Conservation (phyloP, 2,888 invertebrate genomes). For the Shargacucullia verbasci region DNA sequence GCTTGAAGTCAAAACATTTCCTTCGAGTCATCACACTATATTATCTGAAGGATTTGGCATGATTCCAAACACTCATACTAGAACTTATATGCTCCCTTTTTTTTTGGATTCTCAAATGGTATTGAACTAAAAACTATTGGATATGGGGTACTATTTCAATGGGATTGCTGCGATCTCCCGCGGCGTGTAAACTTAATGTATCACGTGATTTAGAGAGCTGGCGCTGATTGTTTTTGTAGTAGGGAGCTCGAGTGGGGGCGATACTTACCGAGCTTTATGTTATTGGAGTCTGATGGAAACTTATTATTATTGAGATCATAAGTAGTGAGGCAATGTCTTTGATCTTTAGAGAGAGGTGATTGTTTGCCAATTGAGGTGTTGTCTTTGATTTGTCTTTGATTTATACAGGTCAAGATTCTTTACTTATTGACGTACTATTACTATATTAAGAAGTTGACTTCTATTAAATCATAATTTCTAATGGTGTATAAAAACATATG, state of each 20-base stretch:
- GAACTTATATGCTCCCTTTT: constrained; percentile 22
- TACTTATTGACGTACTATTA: too few relatives aligned
- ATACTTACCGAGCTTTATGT: constrained; percentile 35
- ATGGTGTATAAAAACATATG: too few relatives aligned
- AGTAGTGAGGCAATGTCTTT: constrained; percentile 10
- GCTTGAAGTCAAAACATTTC: constrained; percentile 29
- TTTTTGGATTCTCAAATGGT: constrained; percentile 33
- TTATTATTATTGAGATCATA: constrained; percentile 28
- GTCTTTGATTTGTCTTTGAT: background rate
- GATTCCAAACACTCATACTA: constrained; percentile 35
- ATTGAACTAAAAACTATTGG: constrained; percentile 48
- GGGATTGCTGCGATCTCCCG: constrained; percentile 46
- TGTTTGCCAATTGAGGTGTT: constrained; percentile 8
- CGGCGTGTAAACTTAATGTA: constrained; percentile 53
- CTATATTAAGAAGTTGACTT: too few relatives aligned
- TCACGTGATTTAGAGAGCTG: constrained; percentile 47
- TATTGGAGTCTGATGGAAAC: constrained; percentile 50
- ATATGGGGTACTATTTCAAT: constrained; percentile 38
- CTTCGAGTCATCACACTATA: constrained; percentile 24
- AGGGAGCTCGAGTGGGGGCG: constrained; percentile 22
- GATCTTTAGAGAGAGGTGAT: constrained; percentile 15
- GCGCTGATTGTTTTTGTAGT: constrained; percentile 50
- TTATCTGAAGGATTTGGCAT: constrained; percentile 34
- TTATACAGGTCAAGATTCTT: too few relatives aligned
- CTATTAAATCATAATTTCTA: too few relatives aligned